Evolutionary conservation across 1,140 invertebrate species (phyloP), one percentile per base, ranked within the genome.

Genomic region (Drosophila pectinifera): DNA sequence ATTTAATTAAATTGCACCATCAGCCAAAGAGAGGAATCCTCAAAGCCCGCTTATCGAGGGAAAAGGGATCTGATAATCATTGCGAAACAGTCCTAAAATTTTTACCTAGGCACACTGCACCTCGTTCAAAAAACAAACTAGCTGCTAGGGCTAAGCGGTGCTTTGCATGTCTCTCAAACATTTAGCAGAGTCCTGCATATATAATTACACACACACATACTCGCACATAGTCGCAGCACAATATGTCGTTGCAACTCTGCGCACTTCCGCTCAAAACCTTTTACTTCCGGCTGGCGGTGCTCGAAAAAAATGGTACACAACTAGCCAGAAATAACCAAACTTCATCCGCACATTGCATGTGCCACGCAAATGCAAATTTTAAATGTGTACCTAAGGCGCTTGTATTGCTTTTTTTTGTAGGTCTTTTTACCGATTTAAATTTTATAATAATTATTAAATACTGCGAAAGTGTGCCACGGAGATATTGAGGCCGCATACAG

Each of bases 191-290:
- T 39, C 28, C 54, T 57, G 57, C 65, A 72, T 88, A 64, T 88
- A 77, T 86, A 86, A 86, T 86, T 86, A 79, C 70, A 55, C 58
- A 82, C 55, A 62, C 24, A 57, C 16, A 24, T 56, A 39, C 18
- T 20, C 7, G 6, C 28, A 51, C 51, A 51, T 38, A 48, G 28
- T 34, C 28, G 28, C 31, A 36, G 36, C 46, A 57, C 43, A 59
- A 74, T 56, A 82, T 65, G 82, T 81, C 59, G 82, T 76, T 89
- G 69, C 75, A 89, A 69, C 79, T 72, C 65, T 61, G 76, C 79
- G 63, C 67, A 89, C 83, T 88, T 88, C 83, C 83, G 83, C 72
- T 83, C 68, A 80, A 83, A 88, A 88, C 79, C 84, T 89, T 88
- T 76, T 34, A 89, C 83, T 89, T 88, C 83, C 83, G 83, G 56